phyloP scores from a whole-genome alignment of 2,113 vertebrate genomes.

The Aramus guarauna region DNA sequence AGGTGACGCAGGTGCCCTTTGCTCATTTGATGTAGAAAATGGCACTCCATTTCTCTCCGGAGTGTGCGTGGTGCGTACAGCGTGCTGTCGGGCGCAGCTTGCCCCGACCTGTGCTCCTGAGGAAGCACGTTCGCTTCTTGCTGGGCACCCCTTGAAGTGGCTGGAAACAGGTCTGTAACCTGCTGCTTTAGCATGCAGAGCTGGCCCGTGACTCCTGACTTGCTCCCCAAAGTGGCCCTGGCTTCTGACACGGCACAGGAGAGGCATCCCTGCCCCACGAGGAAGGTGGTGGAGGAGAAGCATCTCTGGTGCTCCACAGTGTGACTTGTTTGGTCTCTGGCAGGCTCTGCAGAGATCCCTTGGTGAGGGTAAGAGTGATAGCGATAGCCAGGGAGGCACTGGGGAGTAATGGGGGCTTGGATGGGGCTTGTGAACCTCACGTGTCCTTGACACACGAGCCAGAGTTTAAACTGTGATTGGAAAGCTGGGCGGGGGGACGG shows the following conservation, averaged over 20 bases:
- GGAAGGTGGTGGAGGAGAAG: neutral
- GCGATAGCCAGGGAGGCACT: neutral
- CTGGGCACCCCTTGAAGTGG: neutral
- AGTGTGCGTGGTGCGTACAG: rapidly evolving
- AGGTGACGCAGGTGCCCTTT: neutral
- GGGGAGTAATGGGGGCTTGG: rapidly evolving
- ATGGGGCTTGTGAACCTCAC: neutral
- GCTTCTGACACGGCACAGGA: rapidly evolving
- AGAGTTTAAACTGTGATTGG: neutral
- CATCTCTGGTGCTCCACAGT: neutral
- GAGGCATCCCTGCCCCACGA: neutral
- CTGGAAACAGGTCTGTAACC: neutral
- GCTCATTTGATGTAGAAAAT: neutral
- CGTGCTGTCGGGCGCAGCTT: rapidly evolving
- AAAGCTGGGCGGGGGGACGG: neutral
- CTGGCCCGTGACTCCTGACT: neutral
- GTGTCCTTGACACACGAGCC: neutral
- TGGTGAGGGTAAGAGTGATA: rapidly evolving
- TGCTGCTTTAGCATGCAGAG: neutral
- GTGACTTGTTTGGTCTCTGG: neutral
- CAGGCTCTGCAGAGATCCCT: neutral
- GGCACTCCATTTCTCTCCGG: neutral
- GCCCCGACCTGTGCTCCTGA: neutral
- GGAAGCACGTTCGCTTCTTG: rapidly evolving
- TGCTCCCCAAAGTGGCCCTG: neutral